Evolutionary conservation across 2,113 vertebrate species (phyloP).

Genomic region (Dromiciops gliroides): DNA sequence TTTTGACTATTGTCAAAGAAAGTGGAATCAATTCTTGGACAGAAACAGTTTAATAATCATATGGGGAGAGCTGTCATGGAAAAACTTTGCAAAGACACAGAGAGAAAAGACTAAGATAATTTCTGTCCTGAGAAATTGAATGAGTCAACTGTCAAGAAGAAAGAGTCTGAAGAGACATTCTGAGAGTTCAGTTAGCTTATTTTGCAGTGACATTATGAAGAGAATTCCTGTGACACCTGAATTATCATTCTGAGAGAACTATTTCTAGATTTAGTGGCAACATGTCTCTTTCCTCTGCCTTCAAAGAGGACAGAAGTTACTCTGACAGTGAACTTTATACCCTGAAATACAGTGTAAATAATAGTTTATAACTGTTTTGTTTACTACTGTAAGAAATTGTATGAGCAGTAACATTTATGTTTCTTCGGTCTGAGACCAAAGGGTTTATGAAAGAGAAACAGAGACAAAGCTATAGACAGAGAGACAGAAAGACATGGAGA

Average conservation of each 20-base stretch:
- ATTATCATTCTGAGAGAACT: not conserved
- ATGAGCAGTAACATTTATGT: not conserved
- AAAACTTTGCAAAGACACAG: not conserved
- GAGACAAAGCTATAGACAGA: not conserved
- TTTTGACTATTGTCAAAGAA: not conserved
- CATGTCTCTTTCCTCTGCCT: not conserved
- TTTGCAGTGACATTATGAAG: not conserved
- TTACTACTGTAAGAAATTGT: not conserved
- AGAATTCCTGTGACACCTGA: not conserved
- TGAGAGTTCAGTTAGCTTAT: not conserved
- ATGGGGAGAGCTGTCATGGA: not conserved
- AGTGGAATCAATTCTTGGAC: not conserved
- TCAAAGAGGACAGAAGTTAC: not conserved
- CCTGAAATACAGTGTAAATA: not conserved
- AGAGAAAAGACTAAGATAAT: not conserved
- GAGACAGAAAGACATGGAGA: not conserved
- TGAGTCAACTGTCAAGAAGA: not conserved
- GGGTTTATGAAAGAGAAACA: not conserved
- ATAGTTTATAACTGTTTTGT: not conserved
- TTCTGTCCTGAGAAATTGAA: not conserved
- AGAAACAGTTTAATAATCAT: not conserved
- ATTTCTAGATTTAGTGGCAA: not conserved
- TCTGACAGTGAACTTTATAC: not conserved
- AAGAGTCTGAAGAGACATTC: not conserved
- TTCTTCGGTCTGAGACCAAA: not conserved